A percentile compares a stretch with the other conserved stretches of the same genome.
phyloP scores from a whole-genome alignment of 2,797 vertebrate species.

The Cuniculus paca region DNA sequence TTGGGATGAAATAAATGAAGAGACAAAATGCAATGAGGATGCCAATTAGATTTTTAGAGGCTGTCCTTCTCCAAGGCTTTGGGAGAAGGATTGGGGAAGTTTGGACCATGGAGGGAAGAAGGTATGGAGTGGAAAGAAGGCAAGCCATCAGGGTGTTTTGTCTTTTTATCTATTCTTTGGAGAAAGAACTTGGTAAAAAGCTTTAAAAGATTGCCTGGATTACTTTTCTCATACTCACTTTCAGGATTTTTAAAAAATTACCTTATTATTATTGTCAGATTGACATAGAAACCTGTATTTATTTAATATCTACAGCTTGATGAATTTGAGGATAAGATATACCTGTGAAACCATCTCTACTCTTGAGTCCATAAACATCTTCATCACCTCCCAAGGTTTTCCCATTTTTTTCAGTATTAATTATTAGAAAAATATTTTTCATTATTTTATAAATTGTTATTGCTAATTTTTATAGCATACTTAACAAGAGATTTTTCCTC shows the following conservation, averaged over 20 bases:
- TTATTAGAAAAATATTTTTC: not conserved
- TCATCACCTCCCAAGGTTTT: not conserved
- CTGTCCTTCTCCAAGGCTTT: not conserved
- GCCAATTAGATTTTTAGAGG: not conserved
- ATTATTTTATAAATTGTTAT: not conserved
- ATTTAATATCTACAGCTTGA: not conserved
- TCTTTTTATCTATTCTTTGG: not conserved
- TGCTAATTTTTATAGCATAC: not conserved
- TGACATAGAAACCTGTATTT: not conserved
- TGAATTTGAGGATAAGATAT: not conserved
- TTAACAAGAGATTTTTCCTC: not conserved
- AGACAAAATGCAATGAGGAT: not conserved
- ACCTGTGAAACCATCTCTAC: not conserved
- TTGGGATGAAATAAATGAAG: not conserved
- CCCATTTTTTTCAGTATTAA: not conserved
- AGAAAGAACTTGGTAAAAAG: not conserved
- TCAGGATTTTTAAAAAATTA: not conserved
- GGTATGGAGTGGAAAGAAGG: not conserved
- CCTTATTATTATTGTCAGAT: not conserved
- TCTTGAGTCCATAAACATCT: not conserved
- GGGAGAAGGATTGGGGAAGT: not conserved
- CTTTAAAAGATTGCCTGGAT: not conserved
- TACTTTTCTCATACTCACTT: not conserved
- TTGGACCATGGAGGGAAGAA: not conserved
- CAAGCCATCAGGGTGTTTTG: not conserved